Evolutionary conservation across 2,113 vertebrate species (phyloP).

Genomic region (Psittacula cyanocephala): DNA sequence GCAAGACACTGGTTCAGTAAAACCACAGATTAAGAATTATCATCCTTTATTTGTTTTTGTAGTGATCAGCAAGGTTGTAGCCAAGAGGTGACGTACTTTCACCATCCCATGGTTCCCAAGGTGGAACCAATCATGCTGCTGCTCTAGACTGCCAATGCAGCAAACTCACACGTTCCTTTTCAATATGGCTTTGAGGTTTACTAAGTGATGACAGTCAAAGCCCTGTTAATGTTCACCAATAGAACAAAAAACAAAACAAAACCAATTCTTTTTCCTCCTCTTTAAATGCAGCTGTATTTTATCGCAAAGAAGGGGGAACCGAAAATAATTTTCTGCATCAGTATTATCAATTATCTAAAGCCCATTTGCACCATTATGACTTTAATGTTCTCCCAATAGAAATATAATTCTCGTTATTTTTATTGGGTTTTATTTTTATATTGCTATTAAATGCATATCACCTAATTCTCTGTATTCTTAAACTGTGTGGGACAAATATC

Average conservation of each 20-base stretch:
- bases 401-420: constrained; percentile 66
- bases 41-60: neutral
- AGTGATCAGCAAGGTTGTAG: neutral
- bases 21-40: constrained; percentile 34
- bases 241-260: neutral
- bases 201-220: neutral
- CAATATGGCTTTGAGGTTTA: neutral
- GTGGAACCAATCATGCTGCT: neutral
- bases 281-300: constrained; percentile 47
- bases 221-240: neutral
- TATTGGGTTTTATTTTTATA: constrained; percentile 64
- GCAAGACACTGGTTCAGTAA: neutral
- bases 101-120: neutral
- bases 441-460: constrained; percentile 38
- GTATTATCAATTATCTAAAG: constrained; percentile 66
- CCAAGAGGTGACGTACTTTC: neutral
- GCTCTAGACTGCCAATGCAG: neutral
- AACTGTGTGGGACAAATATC: constrained; percentile 43
- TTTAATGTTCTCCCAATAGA: constrained; percentile 57
- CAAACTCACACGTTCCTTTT: neutral
- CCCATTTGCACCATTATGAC: constrained; percentile 55
- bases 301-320: constrained; percentile 43
- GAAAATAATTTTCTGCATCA: constrained; percentile 63
- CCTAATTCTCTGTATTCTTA: constrained; percentile 52
- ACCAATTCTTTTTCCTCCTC: neutral